These are phyloP conservation scores for Sarcoramphus papa DNA, from an alignment of 2,797 vertebrate species.

Conservation along the genomic window DNA sequence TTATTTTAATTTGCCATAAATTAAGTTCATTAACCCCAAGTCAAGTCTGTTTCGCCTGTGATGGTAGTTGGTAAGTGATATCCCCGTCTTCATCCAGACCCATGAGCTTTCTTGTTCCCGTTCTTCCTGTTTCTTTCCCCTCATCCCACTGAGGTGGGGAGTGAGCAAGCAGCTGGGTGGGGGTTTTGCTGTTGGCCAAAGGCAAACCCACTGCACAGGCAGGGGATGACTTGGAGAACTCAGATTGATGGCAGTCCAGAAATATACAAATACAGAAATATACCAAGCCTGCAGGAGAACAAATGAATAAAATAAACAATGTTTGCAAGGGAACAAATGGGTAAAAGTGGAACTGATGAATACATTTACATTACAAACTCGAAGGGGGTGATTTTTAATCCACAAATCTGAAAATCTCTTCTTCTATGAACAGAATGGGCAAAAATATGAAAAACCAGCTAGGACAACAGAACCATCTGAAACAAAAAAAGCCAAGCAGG, in stretches of 20 bases:
- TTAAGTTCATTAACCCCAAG: not conserved
- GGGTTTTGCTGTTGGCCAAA: not conserved
- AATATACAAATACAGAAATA: not conserved
- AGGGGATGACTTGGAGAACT: not conserved
- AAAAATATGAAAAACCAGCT: not conserved
- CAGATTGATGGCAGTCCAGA: not conserved
- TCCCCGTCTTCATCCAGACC: not conserved
- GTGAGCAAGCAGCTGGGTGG: not conserved
- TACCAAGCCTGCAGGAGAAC: not conserved
- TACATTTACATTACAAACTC: not conserved
- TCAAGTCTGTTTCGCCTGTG: not conserved
- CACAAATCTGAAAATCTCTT: not conserved
- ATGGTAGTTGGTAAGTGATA: too few species aligned
- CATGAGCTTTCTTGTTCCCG: accelerated
- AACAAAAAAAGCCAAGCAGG: not conserved
- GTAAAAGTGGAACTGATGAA: not conserved
- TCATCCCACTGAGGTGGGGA: not conserved
- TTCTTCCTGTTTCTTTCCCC: not conserved
- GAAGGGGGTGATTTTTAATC: not conserved
- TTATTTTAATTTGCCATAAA: not conserved
- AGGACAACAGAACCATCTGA: not conserved
- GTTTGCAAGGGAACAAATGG: not conserved
- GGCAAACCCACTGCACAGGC: not conserved
- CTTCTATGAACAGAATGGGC: not conserved
- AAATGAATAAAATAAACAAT: not conserved